These are phyloP conservation scores for Cremastinae sp. DNA, from an alignment of 2,888 invertebrate species.

Conservation along the genomic window DNA sequence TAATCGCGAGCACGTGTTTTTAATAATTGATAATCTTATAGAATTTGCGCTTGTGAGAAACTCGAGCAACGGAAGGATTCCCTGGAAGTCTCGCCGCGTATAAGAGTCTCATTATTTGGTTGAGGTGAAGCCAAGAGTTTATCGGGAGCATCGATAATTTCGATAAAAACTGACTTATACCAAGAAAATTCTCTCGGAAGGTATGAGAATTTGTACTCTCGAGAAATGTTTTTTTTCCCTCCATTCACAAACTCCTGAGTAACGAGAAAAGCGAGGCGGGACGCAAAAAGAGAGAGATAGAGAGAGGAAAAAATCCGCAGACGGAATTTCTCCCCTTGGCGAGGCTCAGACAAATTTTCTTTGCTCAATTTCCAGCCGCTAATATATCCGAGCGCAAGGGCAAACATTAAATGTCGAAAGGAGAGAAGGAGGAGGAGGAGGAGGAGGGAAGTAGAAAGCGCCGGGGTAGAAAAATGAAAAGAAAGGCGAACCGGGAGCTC, in stretches of 20 bases:
- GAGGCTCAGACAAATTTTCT: conserved; percentile 31
- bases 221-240: not conserved
- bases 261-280: too few relatives aligned
- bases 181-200: not conserved
- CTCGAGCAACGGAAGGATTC: conserved; percentile 59
- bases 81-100: conserved; percentile 69
- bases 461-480: conserved; percentile 21
- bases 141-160: conserved; percentile 34
- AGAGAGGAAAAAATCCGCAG: conserved; percentile 16
- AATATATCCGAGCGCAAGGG: conserved; percentile 23
- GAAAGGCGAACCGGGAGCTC: conserved; percentile 18
- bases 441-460: conserved; percentile 26
- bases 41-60: conserved; percentile 60
- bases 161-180: conserved; percentile 38
- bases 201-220: not conserved
- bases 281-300: conserved; percentile 2
- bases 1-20: conserved; percentile 70
- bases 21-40: conserved; percentile 78
- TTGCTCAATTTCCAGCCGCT: conserved; percentile 26
- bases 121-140: conserved; percentile 21
- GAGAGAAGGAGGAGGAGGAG: conserved; percentile 7
- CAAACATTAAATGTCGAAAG: conserved; percentile 38
- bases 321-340: conserved; percentile 11
- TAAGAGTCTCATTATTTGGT: conserved; percentile 74
- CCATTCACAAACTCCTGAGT: too few relatives aligned